Evolutionary conservation across 2,888 invertebrate genomes (phyloP), one percentile per base, ranked within the genome.

Genomic region (Epinotia demarniana): DNA sequence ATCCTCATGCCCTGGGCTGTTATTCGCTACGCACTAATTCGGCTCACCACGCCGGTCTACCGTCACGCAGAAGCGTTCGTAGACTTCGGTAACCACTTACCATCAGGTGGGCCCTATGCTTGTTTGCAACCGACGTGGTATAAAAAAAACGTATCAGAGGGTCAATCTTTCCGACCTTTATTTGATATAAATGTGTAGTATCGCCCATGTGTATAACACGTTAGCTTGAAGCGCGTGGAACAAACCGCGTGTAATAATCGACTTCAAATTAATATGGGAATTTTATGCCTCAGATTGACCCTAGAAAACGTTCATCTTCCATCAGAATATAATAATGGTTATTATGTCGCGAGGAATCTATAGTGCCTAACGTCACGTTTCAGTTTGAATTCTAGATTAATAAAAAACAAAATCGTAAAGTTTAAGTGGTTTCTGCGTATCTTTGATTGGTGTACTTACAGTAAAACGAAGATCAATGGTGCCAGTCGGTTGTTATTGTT

Each of bases 291-390:
- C 53, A 2, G 53, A 53, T n/a, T n/a, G n/a, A 53, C n/a, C 49
- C 64, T 33, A 64, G 58, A 69, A 62, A 27, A 13, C 16, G 39
- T 64, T 70, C 53, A 64, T 70, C 57, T 27, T 70, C 27, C 16
- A 73, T 62, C 27, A 67, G 68, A 60, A 73, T 73, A 60, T 39
- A 33, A 18, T 39, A 33, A 18, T 11, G 16, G 57, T 68, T 68
- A 68, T 58, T 43, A 58, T 43, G 13, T 9, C 16, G 16, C 58
- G 3, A 43, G 12, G 55, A 67, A 16, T 49, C 39, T 39, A 27
- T 49, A 11, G 67, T 58, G 23, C 11, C 33, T 33, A n/a, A 61
- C 61, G 33, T 27, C 6, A 23, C 16, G n/a, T 33, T 23, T 23
- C 33, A 33, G 61, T 33, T 61, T 61, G 6, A 33, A 60, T 16